These are phyloP conservation scores for Nothocercus julius DNA, from an alignment of 2,113 vertebrate species.

Conservation along the genomic window DNA sequence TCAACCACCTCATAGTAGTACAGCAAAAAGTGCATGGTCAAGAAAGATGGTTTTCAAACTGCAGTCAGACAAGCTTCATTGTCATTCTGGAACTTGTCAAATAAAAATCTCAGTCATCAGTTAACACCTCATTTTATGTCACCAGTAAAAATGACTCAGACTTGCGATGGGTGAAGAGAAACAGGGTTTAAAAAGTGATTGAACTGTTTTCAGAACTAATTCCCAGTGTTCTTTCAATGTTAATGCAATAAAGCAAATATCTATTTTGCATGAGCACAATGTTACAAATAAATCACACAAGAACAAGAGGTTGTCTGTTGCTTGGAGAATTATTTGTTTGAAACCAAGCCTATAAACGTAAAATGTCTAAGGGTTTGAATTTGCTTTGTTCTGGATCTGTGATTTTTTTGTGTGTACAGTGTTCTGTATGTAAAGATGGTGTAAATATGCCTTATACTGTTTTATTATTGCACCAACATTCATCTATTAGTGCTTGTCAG, in stretches of 20 bases:
- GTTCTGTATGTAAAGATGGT: slow-evolving; percentile 78
- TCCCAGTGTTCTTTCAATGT: slow-evolving; percentile 70
- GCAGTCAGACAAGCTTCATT: slow-evolving; percentile 58
- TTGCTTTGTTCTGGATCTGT: slow-evolving; percentile 74
- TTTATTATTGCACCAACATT: slow-evolving; percentile 75
- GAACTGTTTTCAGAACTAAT: slow-evolving; percentile 57
- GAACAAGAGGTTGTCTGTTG: slow-evolving; percentile 70
- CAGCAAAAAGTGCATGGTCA: slow-evolving; percentile 76
- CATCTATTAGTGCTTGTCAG: slow-evolving; percentile 77
- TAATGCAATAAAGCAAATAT: slow-evolving; percentile 80
- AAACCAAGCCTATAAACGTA: slow-evolving; percentile 66
- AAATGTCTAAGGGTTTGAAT: slow-evolving; percentile 65
- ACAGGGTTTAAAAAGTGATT: slow-evolving; percentile 62
- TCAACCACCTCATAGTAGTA: slow-evolving; percentile 60
- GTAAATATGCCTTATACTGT: slow-evolving; percentile 82
- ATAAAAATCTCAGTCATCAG: slow-evolving; percentile 45
- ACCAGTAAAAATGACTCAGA: slow-evolving; percentile 53
- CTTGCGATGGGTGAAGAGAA: slow-evolving; percentile 55
- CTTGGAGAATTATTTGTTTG: slow-evolving; percentile 75
- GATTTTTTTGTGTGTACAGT: slow-evolving; percentile 78
- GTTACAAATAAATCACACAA: slow-evolving; percentile 77
- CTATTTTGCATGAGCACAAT: slow-evolving; percentile 82
- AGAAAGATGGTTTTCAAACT: slow-evolving; percentile 62
- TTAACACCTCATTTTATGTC: slow-evolving; percentile 47
- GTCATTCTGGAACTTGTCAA: slow-evolving; percentile 46